Evolutionary conservation across 2,113 vertebrate genomes (phyloP).

Genomic region (Hydrochoerus hydrochaeris): DNA sequence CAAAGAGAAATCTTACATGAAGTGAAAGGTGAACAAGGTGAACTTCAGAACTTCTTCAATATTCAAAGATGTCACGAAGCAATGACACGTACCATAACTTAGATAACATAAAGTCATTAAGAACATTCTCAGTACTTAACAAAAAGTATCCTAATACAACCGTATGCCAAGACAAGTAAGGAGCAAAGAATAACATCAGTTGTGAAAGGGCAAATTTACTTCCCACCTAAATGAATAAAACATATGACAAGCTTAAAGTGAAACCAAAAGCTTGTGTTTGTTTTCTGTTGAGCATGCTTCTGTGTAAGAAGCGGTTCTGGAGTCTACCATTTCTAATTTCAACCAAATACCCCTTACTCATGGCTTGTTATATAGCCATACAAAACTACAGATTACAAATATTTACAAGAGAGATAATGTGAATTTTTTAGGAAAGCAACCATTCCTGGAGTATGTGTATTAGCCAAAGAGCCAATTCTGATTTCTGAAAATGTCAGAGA

Average conservation of each 20-base stretch:
- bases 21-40: neutral
- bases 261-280: neutral
- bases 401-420: neutral
- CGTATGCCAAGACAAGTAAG: neutral
- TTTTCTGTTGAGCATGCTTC: neutral
- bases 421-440: neutral
- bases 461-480: neutral
- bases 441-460: neutral
- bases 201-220: neutral
- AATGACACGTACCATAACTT: neutral
- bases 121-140: neutral
- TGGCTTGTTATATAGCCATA: neutral
- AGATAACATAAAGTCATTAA: neutral
- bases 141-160: slow-evolving; percentile 9
- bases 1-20: neutral
- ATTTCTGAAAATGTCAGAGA: neutral
- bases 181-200: neutral
- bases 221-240: neutral
- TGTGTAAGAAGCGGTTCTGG: neutral
- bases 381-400: neutral
- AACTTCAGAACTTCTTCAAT: neutral
- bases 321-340: neutral
- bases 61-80: neutral
- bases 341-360: neutral
- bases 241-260: neutral